Conservation (phyloP, 1,140 invertebrate genomes). For the Matsumurasca onukii region DNA sequence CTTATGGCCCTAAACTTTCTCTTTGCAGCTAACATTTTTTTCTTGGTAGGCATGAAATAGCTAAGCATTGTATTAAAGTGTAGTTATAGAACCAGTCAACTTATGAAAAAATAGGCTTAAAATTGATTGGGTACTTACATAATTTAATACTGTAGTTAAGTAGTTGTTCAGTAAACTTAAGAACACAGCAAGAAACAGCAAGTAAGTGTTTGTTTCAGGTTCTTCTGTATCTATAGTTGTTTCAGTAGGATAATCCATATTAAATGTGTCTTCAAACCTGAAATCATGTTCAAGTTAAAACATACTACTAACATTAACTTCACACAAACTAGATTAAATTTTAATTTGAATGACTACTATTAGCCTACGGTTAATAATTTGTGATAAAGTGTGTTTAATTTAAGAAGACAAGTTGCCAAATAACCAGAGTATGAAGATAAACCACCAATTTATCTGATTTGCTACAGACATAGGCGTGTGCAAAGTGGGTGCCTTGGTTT, state of each 20-base stretch:
- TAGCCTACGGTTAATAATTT: no score
- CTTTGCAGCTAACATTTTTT: background rate
- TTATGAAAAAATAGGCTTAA: background rate
- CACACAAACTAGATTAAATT: no score
- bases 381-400: no score
- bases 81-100: background rate
- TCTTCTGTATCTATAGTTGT: background rate
- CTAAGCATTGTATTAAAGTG: background rate
- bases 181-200: background rate
- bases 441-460: no score
- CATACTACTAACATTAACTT: no score
- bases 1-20: background rate
- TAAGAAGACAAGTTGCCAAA: no score
- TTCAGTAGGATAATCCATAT: background rate
- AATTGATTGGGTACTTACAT: conserved; percentile 8
- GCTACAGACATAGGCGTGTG: no score
- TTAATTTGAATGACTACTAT: no score
- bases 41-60: background rate
- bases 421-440: no score
- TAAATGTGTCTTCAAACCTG: no score
- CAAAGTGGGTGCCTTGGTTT: no score
- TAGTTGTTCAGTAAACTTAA: background rate
- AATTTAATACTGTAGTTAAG: background rate
- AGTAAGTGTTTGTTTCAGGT: background rate
- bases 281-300: no score